Evolutionary conservation across 1,140 invertebrate genomes (phyloP).

Genomic region (Lucilia cuprina): DNA sequence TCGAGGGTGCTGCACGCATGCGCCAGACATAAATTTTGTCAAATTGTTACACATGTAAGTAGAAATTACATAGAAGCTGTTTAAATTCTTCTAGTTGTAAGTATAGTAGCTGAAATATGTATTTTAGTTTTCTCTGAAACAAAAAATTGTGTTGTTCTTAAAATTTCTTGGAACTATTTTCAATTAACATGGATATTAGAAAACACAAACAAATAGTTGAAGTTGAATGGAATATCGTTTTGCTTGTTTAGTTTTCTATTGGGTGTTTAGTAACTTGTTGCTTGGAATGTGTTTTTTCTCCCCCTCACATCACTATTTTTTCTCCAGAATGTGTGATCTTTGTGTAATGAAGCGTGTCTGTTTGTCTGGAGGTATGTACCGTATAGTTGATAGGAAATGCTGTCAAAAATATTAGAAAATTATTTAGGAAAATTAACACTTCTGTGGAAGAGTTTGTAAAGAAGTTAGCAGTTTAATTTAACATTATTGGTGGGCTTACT

Average conservation of each 20-base stretch:
- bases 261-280: neutral
- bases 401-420: constrained; percentile 3
- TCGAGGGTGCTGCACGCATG: neutral
- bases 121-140: neutral
- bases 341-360: neutral
- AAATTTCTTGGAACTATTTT: neutral
- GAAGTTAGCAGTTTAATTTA: no score
- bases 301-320: neutral
- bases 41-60: neutral
- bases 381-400: neutral
- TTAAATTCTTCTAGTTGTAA: neutral
- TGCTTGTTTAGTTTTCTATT: no score
- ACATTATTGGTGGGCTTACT: no score
- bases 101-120: neutral
- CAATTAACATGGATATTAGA: neutral
- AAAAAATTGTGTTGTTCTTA: neutral
- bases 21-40: neutral
- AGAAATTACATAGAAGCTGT: neutral
- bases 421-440: neutral
- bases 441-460: neutral
- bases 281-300: no score
- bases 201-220: neutral
- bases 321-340: neutral
- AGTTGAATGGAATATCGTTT: no score
- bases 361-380: neutral